These are phyloP conservation scores for Iguana delicatissima DNA, from an alignment of 2,797 vertebrate genomes.

Conservation along the genomic window DNA sequence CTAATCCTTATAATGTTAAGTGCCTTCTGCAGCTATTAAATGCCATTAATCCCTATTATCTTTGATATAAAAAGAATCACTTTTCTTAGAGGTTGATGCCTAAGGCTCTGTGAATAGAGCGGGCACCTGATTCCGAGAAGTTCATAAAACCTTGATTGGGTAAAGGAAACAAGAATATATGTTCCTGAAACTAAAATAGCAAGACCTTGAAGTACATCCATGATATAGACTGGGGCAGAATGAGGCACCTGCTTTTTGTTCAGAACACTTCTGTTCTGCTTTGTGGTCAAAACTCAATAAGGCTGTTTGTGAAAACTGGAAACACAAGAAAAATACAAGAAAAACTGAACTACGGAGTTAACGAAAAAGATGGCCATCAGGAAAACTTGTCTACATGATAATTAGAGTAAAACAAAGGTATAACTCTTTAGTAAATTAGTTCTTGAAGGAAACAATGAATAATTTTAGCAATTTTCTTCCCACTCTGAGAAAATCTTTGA, in stretches of 20 bases:
- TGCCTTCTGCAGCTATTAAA: not conserved
- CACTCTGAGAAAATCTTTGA: too few species aligned
- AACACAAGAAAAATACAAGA: not conserved
- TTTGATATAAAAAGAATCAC: slow-evolving; percentile 20
- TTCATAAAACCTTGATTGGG: slow-evolving; percentile 32
- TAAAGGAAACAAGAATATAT: slow-evolving; percentile 1
- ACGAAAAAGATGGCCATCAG: not conserved
- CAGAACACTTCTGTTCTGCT: not conserved
- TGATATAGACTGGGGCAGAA: not conserved
- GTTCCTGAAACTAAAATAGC: slow-evolving; percentile 22
- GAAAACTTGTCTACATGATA: not conserved
- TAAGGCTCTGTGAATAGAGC: not conserved
- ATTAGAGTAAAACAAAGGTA: too few species aligned
- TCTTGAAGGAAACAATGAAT: too few species aligned
- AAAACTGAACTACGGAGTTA: not conserved
- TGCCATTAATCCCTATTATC: not conserved
- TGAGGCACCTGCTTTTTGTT: not conserved
- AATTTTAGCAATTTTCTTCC: too few species aligned
- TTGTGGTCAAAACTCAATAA: not conserved
- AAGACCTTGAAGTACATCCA: not conserved
- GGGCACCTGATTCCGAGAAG: not conserved
- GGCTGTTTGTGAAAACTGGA: not conserved
- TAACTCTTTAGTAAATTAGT: too few species aligned
- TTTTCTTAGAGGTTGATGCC: not conserved
- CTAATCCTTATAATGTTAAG: not conserved